Evolutionary conservation across 92 coral and sea anemone genomes (phyloP), one percentile per base, ranked within the genome.

Genomic region (Heliopora coerulea): DNA sequence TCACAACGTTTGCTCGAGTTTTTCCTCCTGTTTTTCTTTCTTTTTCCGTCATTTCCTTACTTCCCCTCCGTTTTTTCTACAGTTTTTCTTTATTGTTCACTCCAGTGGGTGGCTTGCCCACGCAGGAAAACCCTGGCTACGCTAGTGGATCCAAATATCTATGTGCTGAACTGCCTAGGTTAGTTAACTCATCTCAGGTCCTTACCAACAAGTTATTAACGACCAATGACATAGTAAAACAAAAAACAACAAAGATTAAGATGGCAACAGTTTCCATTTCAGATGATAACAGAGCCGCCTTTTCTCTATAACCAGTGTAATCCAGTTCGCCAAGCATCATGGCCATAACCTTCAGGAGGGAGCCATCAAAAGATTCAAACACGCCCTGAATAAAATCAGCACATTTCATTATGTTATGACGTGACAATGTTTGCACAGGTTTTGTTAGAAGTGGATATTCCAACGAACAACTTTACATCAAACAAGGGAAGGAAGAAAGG

Each of bases 321-420:
- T 91, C 97, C 56, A 91, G 68, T 46, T 91, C 97, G 10, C 97
- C 97, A 21, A 87, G 69, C 91, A 79, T 83, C 97, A 91, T 91
- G 8, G 83, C 88, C 68, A 89, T 12, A 18, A 91, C 90, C 65
- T 91, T 91, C 12, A 89, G 65, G 3, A 79, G 11, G 17, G 97
- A 83, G 57, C 76, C 50, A 1, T 15, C 58, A 61, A 87, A 0
- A 1, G 59, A 33, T 21, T 64, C 48, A 61, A 89, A 91, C 14
- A 88, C 91, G n/a, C 80, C 75, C 92, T 87, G 62, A 46, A 68
- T 7, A 35, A 35, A 18, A n/a, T 46, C 3, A 15, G 14, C 12
- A 8, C 52, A 15, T 15, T 7, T 46, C 52, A 46, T 37, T n/a
- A 37, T 12, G 42, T 37, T 37, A 37, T 37, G 12, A n/a, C n/a